Base-by-base conservation (phyloP, 1,140 invertebrate species). In the Caenorhabditis latens region DNA sequence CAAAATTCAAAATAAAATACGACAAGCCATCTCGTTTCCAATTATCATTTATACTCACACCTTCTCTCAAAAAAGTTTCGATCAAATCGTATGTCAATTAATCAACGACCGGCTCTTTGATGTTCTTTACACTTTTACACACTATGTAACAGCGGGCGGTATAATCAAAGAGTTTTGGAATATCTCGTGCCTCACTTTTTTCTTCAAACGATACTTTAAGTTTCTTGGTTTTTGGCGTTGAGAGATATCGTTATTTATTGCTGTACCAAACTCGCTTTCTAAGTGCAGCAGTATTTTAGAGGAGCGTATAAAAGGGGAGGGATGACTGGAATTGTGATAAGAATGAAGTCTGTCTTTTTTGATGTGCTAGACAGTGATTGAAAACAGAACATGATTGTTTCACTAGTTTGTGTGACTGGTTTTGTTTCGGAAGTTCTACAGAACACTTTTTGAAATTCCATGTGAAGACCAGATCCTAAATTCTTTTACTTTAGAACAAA, bases 31-130 rank as follows among this genome's bases (percentile, higher is more conserved):
- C 16, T 21, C 50, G 16, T 16, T n/a, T n/a, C 2, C 24, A 63
- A 19, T 63, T 24, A 32, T 63, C 65, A 46, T 71, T 71, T 71
- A 71, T 71, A 71, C 42, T 71, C 11, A 71, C 65, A 71, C 65
- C 42, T n/a, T 32, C n/a, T 32, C 58, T 58, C 55, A n/a, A 58
- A 50, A 50, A 50, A 58, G 19, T 58, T 58, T 21, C 6, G 21
- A 3, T 32, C 4, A 40, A 71, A 71, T 71, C 65, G 65, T 71
- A 43, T 42, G 16, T 71, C 65, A 71, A 71, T 71, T 71, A 71
- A 71, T 71, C 65, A 71, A 71, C 2, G 14, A 71, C 65, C 65
- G 65, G 65, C 65, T 43, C 65, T 71, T 71, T 71, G 65, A 71
- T 71, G 65, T 71, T 71, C 19, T 71, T 71, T 46, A 71, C 65